Base-by-base conservation (phyloP, 2,113 vertebrate species). In the Lipophrys pholis region DNA sequence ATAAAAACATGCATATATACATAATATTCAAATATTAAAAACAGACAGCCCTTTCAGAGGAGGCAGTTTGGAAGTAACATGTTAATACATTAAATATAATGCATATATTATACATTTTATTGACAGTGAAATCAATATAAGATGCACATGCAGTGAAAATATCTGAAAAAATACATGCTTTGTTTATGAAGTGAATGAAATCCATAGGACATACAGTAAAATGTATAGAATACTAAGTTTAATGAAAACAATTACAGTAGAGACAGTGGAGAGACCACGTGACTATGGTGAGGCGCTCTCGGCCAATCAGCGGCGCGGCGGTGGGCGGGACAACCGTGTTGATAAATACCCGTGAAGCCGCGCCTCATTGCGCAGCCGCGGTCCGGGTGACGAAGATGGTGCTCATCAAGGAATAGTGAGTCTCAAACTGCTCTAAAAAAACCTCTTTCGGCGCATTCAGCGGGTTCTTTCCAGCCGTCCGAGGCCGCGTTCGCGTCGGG, bases 351-450 rank as follows among this genome's bases (percentile, higher is more conserved):
- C 39, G 45, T 89, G 86, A 57, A 66, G 86, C 82, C 60, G n/a
- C 3, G 17, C 16, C 39, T n/a, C 54, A 89, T 57, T 84, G 92
- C 91, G 92, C 93, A 94, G 81, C 84, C 89, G 93, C 89, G 89
- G 90, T 73, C 87, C 78, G 78, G 73, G 89, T 85, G 86, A 91
- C 94, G 92, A 97, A 95, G 93, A 97, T 97, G 96, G 96, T 97
- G 95, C 93, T 96, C 86, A 94, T 96, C 92, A 97, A 98, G 92
- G 96, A 97, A 95, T 97, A 96, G 96, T 97, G 89, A 97, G 96
- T 92, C 38, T 73, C 14, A 83, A 87, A 49, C 90, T 57, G 58
- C 69, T 69, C 88, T 60, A 12, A 10, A 35, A 16, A 55, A 64
- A 67, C 56, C 7, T 51, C 7, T 86, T 84, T 67, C 39, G 8